Percentiles rank a stretch among this genome's conserved stretches.
Conservation (phyloP, 2,888 invertebrate species). For the Apodemia zela region DNA sequence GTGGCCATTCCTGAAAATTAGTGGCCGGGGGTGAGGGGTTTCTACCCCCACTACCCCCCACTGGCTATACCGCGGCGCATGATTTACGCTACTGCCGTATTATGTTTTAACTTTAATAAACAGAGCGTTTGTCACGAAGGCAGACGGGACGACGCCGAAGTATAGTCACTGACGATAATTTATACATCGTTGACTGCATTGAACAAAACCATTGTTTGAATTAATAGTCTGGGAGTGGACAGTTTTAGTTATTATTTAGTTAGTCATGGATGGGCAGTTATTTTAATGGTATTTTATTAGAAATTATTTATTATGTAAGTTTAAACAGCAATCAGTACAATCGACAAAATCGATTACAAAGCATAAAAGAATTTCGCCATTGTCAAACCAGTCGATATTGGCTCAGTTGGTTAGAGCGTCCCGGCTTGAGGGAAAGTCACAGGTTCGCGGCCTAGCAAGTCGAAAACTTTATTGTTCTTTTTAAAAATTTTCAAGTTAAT, state of each 20-base stretch:
- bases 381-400: too few relatives aligned
- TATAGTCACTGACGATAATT: constrained; percentile 23
- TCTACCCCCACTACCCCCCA: constrained; percentile 25
- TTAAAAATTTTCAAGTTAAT: too few relatives aligned
- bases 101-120: constrained; percentile 84
- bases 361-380: too few relatives aligned
- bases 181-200: constrained; percentile 13
- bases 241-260: neutral
- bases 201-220: constrained; percentile 7
- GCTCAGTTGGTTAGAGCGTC: too few relatives aligned
- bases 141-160: constrained; percentile 45
- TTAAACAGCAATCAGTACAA: too few relatives aligned
- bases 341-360: too few relatives aligned
- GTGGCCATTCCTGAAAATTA: constrained; percentile 75
- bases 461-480: too few relatives aligned
- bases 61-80: constrained; percentile 58
- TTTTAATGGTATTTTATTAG: neutral
- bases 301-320: too few relatives aligned
- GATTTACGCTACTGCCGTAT: constrained; percentile 83
- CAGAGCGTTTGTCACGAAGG: constrained; percentile 71
- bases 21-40: constrained; percentile 48
- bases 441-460: too few relatives aligned
- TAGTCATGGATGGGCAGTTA: neutral
- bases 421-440: too few relatives aligned
- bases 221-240: neutral